phyloP scores from a whole-genome alignment of 2,888 invertebrate species.

The Palloptera scutellata region DNA sequence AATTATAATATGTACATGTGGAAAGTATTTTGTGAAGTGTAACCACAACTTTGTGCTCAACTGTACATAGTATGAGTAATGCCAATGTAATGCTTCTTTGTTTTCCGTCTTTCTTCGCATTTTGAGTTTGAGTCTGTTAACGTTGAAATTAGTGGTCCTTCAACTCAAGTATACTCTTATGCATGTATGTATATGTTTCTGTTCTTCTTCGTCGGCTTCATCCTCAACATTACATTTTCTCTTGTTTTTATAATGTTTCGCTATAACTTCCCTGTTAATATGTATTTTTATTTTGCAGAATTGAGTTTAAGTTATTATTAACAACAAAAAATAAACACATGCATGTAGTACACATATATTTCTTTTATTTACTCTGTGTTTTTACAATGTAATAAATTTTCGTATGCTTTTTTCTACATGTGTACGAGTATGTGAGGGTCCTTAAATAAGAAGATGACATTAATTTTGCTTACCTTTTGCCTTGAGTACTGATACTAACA shows the following conservation, averaged over 20 bases:
- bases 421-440: background rate
- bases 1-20: too few species aligned
- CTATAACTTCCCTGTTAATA: too few species aligned
- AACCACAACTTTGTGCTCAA: too few species aligned
- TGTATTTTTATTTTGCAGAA: constrained; percentile 19
- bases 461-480: constrained; percentile 48
- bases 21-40: too few species aligned
- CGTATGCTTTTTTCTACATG: background rate
- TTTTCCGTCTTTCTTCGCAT: too few species aligned
- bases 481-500: constrained; percentile 44
- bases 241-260: too few species aligned
- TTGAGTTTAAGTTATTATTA: constrained; percentile 40
- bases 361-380: background rate
- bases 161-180: background rate
- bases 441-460: background rate
- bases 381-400: background rate
- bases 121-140: constrained; percentile 5
- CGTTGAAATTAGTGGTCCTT: constrained; percentile 27
- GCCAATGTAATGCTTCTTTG: too few species aligned
- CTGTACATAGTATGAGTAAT: too few species aligned
- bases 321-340: constrained; percentile 27
- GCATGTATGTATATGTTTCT: too few species aligned
- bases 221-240: too few species aligned
- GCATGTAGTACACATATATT: constrained; percentile 1
- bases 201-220: too few species aligned